These are phyloP conservation scores for Drosophila glabriapex DNA, from an alignment of 2,888 invertebrate species.

Conservation along the genomic window DNA sequence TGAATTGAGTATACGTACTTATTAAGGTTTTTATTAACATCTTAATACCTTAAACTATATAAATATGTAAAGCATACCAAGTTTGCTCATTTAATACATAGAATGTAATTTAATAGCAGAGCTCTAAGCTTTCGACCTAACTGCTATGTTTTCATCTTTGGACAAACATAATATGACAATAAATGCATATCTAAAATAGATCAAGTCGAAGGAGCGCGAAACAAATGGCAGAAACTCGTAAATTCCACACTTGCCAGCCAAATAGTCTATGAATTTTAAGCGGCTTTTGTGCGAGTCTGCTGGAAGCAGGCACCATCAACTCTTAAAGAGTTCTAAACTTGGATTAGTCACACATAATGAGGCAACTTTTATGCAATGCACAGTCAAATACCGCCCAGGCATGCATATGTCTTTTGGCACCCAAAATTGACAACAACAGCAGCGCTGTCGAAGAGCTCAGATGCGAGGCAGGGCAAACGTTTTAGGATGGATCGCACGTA, in stretches of 20 bases:
- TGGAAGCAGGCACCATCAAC: not conserved
- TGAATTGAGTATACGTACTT: not conserved
- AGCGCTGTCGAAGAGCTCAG: slow-evolving; percentile 20
- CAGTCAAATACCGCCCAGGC: slow-evolving; percentile 39
- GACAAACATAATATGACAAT: not conserved
- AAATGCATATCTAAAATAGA: not conserved
- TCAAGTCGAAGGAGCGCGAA: not conserved
- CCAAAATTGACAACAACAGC: slow-evolving; percentile 33
- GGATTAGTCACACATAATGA: slow-evolving; percentile 58
- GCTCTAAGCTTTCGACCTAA: not conserved
- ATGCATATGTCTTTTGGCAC: slow-evolving; percentile 31
- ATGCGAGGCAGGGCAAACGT: slow-evolving; percentile 20
- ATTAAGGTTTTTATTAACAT: not conserved
- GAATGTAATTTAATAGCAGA: not conserved
- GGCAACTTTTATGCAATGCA: slow-evolving; percentile 75
- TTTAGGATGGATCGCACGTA: slow-evolving; percentile 78
- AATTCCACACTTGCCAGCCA: slow-evolving; percentile 20
- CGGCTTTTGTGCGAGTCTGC: slow-evolving; percentile 2
- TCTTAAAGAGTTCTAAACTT: slow-evolving; percentile 34
- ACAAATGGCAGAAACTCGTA: not conserved
- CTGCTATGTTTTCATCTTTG: not conserved
- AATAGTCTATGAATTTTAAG: slow-evolving; percentile 37
- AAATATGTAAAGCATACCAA: not conserved
- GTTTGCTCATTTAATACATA: not conserved
- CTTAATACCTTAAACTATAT: not conserved